Conservation (phyloP, 2,888 invertebrate genomes). For the Athrips mouffetella region DNA sequence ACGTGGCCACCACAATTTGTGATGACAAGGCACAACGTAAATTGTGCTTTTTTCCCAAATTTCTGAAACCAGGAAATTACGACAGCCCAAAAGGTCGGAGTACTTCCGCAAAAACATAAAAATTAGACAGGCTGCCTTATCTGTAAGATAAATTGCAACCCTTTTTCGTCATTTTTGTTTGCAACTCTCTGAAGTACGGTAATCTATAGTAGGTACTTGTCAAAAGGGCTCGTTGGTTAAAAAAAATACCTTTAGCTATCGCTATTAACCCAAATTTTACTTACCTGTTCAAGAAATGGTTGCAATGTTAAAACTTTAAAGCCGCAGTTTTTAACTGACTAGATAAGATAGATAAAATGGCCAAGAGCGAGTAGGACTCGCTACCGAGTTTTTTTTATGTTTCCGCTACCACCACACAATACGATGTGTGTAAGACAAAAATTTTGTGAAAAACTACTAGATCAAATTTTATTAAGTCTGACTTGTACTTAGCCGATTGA, state of each 20-base stretch:
- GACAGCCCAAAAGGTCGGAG: neutral
- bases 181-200: neutral
- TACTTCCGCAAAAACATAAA: slow-evolving; percentile 7
- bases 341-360: too few relatives aligned
- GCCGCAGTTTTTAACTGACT: too few relatives aligned
- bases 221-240: too few relatives aligned
- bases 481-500: too few relatives aligned
- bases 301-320: too few relatives aligned
- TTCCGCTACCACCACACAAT: too few relatives aligned
- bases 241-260: neutral
- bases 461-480: too few relatives aligned
- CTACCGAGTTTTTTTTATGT: too few relatives aligned
- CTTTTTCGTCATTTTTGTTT: slow-evolving; percentile 7
- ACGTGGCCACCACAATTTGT: neutral
- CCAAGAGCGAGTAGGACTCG: too few relatives aligned
- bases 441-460: too few relatives aligned
- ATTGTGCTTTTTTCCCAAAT: slow-evolving; percentile 15
- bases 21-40: slow-evolving; percentile 17
- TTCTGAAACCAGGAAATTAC: slow-evolving; percentile 19
- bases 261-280: neutral
- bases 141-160: slow-evolving; percentile 10
- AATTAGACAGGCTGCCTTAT: slow-evolving; percentile 7
- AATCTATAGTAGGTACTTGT: neutral
- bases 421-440: too few relatives aligned
- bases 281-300: too few relatives aligned